Evolutionary conservation across 2,888 invertebrate genomes (phyloP), one percentile per base, ranked within the genome.

Genomic region (Pollenia griseotomentosa): DNA sequence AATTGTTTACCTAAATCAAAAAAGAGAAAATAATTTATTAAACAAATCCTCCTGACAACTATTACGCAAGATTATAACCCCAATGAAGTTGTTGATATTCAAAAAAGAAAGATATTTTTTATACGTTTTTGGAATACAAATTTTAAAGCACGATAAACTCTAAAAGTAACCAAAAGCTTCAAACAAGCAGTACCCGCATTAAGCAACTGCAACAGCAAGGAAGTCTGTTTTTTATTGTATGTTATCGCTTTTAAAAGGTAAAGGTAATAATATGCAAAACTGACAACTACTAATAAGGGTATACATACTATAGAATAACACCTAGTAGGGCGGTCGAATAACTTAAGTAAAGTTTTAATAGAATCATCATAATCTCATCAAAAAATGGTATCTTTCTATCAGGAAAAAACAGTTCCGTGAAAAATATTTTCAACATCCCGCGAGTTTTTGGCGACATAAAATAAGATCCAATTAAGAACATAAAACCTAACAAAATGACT

Each of bases 51-150:
- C 8, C 55, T 9, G 10, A 55, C n/a, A 40, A 42, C 7, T 6
- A 42, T 63, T 10, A 63, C 61, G 42, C 9, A 63, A 63, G 61
- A 7, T 63, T 9, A 12, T 40, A 14, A 61, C 14, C 40, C 42
- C 10, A 42, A 42, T 44, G 8, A 10, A 16, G 42, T 42, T 11
- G n/a, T 42, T 63, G 16, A 11, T 9, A 44, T 23, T 11, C 10
- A 10, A 51, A 40, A 61, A 44, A 48, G 11, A 16, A 57, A 14
- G 44, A 55, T 23, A 19, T 16, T 23, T 46, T 14, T 9, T 51
- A 75, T 73, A 81, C 73, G 73, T 73, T 73, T 46, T 42, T 57
- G 46, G 81, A 40, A 73, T 81, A 81, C 57, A 65, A 81, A 81
- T 81, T 73, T 23, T 55, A 40, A 46, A 65, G 33, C 33, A 61